Evolutionary conservation across 2,113 vertebrate genomes (phyloP).

Genomic region (Gnathochromis pfefferi): DNA sequence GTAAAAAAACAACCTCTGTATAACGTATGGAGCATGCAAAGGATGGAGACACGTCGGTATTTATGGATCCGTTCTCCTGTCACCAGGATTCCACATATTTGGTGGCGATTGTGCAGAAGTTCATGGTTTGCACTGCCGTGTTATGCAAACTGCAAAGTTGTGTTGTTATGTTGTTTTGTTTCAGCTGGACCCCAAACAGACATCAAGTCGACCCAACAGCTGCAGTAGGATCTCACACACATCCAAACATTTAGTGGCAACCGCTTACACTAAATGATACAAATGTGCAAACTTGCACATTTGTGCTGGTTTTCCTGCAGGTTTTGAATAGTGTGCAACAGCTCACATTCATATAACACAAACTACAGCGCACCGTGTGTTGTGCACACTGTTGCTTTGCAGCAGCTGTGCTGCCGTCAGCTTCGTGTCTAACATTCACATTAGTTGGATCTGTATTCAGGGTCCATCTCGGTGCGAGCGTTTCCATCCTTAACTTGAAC

Average conservation of each 20-base stretch:
- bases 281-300: neutral
- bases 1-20: neutral
- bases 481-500: rapidly evolving
- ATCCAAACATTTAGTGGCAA: neutral
- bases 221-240: neutral
- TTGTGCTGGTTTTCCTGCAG: neutral
- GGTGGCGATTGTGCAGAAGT: neutral
- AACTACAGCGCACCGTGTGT: too few species aligned
- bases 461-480: rapidly evolving
- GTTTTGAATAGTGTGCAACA: rapidly evolving
- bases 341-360: neutral
- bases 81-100: neutral
- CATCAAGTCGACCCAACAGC: neutral
- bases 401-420: neutral
- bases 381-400: neutral
- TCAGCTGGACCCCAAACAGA: neutral
- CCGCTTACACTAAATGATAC: too few species aligned
- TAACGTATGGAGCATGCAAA: neutral
- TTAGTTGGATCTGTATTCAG: neutral
- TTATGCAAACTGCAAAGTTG: neutral
- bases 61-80: neutral
- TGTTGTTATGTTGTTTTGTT: neutral
- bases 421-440: rapidly evolving
- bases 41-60: rapidly evolving
- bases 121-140: neutral